Evolutionary conservation across 30 jellyfish, hydroid and myxozoan species (phyloP).

Genomic region (Hydra vulgaris): DNA sequence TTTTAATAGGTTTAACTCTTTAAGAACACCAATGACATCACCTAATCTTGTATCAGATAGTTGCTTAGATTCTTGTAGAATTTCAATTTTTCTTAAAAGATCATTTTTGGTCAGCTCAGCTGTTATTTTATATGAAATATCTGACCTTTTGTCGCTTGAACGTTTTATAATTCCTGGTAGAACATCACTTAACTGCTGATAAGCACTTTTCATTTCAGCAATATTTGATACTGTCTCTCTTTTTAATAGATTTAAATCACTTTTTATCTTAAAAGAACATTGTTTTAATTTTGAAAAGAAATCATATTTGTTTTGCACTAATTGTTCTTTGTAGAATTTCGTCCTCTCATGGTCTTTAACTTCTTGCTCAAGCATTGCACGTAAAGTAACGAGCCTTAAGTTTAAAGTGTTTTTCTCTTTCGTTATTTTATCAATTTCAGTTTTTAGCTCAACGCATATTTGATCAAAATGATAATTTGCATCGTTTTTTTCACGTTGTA

Average conservation of each 20-base stretch:
- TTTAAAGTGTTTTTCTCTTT: slow-evolving; percentile 7
- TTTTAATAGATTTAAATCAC: neutral
- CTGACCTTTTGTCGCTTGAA: neutral
- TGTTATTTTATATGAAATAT: neutral
- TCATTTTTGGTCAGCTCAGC: neutral
- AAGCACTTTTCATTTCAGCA: neutral
- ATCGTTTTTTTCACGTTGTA: slow-evolving; percentile 25
- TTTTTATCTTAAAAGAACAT: slow-evolving; percentile 10
- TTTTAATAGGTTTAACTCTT: slow-evolving; percentile 3
- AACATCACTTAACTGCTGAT: neutral
- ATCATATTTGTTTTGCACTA: neutral
- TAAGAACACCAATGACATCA: slow-evolving; percentile 23
- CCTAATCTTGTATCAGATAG: slow-evolving; percentile 14
- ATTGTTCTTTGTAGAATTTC: slow-evolving; percentile 19
- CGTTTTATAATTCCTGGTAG: neutral
- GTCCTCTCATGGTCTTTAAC: slow-evolving; percentile 35
- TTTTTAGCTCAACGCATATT: neutral
- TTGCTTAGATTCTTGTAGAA: neutral
- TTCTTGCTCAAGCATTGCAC: slow-evolving; percentile 38
- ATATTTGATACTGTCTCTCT: slow-evolving; percentile 8
- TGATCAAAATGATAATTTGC: neutral
- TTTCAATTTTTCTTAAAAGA: neutral
- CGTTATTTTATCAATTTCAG: neutral
- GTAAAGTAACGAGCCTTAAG: slow-evolving; percentile 23
- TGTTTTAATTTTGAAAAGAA: slow-evolving; percentile 8